A percentile compares a stretch with the other conserved stretches of the same genome.
phyloP scores from a whole-genome alignment of 2,113 vertebrate genomes.

The Oncorhynchus masou region DNA sequence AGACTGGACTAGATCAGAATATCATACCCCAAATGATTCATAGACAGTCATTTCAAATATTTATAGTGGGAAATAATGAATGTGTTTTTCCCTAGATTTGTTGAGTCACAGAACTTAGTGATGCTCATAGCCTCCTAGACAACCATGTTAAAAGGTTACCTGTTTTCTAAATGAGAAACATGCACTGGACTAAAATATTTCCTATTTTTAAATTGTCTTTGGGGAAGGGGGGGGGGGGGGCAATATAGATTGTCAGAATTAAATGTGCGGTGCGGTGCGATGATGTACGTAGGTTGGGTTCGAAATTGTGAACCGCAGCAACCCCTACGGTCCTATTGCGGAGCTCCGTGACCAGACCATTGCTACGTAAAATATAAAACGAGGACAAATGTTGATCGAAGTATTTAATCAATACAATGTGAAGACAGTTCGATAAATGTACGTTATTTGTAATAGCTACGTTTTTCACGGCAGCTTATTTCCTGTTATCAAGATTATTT shows the following conservation, averaged over 20 bases:
- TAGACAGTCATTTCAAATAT: background rate
- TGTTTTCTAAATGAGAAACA: no score
- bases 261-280: background rate
- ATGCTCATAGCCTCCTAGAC: background rate
- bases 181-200: no score
- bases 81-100: background rate
- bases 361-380: background rate
- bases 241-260: background rate
- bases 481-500: constrained; percentile 21
- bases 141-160: background rate
- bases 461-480: background rate
- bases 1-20: background rate
- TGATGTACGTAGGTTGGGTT: background rate
- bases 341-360: constrained; percentile 64
- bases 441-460: rapidly evolving
- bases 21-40: background rate
- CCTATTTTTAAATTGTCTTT: no score
- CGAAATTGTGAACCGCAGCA: background rate
- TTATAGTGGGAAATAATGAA: background rate
- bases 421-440: rapidly evolving
- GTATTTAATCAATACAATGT: rapidly evolving
- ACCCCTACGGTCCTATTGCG: constrained; percentile 52
- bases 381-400: background rate
- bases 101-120: background rate
- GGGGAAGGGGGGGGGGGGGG: background rate